A percentile compares a stretch with the other conserved stretches of the same genome.
Evolutionary conservation across 2,113 vertebrate genomes (phyloP).

Genomic region (Herpetotheres cachinnans): DNA sequence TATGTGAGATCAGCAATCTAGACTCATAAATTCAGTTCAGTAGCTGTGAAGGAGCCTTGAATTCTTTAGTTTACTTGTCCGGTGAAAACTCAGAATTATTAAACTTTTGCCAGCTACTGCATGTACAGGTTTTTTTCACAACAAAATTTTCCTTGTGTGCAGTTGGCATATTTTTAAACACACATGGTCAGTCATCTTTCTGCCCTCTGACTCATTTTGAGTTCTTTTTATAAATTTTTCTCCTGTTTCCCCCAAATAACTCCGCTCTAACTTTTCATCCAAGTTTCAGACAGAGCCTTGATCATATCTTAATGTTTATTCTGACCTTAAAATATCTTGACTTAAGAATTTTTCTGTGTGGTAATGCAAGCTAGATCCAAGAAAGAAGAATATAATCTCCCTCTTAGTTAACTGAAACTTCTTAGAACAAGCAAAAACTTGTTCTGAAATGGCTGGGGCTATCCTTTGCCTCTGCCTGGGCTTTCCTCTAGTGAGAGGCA

Average conservation of each 20-base stretch:
- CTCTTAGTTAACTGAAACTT: neutral
- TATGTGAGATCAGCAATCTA: conserved; percentile 9
- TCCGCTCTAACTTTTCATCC: neutral
- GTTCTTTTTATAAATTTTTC: neutral
- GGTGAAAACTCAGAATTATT: conserved; percentile 9
- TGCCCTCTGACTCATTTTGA: neutral
- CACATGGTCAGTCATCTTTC: neutral
- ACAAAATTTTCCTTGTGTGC: neutral
- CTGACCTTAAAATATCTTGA: neutral
- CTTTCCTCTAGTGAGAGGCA: neutral
- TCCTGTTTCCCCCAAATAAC: neutral
- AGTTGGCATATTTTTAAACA: neutral
- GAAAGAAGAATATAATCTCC: neutral
- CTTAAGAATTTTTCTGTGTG: neutral
- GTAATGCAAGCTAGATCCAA: neutral
- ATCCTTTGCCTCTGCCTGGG: neutral
- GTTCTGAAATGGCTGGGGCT: neutral
- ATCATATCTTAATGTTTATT: neutral
- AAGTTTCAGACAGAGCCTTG: neutral
- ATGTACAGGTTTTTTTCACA: neutral
- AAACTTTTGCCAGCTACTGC: neutral
- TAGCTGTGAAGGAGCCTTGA: conserved; percentile 30
- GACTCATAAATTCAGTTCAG: conserved; percentile 25
- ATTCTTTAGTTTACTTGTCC: conserved; percentile 37
- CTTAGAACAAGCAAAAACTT: neutral